Evolutionary conservation across 2,888 invertebrate genomes (phyloP), one percentile per base, ranked within the genome.

Genomic region (Cyrtodaria siliqua): DNA sequence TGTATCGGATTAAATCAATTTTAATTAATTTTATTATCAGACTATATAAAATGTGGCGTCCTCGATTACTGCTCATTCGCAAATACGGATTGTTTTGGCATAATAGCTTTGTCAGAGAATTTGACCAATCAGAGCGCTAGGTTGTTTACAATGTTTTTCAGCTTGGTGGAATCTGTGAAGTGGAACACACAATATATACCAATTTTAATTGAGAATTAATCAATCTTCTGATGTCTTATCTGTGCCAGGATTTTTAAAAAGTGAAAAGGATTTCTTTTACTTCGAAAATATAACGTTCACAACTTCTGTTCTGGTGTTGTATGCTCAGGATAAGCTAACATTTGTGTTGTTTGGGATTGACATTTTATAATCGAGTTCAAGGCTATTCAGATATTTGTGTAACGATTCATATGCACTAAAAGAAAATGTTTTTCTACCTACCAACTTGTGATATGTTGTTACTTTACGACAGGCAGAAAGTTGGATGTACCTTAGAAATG

Each of bases 71-170:
- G 60, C 66, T 42, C 59, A 61, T 76, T 66, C 75, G 76, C 73
- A 79, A 75, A 75, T 72, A 56, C 71, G 74, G 74, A 70, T 64
- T 71, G 68, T 71, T 57, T 38, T 63, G 60, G 63, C 62, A 56
- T 64, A 59, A 70, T 77, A 61, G 71, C 77, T 77, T 73, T 77
- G 76, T 70, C 33, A n/a, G 62, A 50, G 52, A 52, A 18, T 50
- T 62, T 59, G 67, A 67, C 67, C 67, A 67, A 67, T 67, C 67
- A 67, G 49, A 57, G 67, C 50, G 67, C 49, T 29, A 59, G 59
- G 67, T 67, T 67, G 67, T 67, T 67, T 67, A 67, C 67, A 33
- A 33, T 33, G 33, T 33, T 33, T 33, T 33, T 33, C 33, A 33
- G 33, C 33, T 33, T 33, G 33, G 33, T 33, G 33, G 33, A 33